A percentile compares a stretch with the other conserved stretches of the same genome.
Conservation (phyloP, 2,797 vertebrate species). For the Artibeus lituratus region DNA sequence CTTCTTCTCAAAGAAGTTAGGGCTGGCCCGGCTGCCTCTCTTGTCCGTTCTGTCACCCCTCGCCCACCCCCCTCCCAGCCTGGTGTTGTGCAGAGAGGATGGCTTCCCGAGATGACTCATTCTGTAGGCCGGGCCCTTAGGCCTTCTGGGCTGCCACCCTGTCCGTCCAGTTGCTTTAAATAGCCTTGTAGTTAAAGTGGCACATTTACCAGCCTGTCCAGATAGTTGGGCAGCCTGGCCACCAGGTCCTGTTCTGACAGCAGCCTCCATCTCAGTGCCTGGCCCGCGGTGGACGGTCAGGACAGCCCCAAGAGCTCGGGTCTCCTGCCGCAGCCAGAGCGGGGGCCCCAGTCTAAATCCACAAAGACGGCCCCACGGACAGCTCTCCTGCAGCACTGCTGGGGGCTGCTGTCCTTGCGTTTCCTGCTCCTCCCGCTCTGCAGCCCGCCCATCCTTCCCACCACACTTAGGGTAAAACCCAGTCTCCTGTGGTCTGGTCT, state of each 20-base stretch:
- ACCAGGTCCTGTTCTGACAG: neutral
- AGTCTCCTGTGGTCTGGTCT: rapidly evolving
- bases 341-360: neutral
- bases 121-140: neutral
- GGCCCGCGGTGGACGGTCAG: rapidly evolving
- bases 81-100: rapidly evolving
- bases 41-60: neutral
- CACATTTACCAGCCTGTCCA: neutral
- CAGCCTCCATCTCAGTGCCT: neutral
- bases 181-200: neutral
- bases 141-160: neutral
- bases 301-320: neutral
- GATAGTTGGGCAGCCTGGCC: neutral
- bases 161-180: neutral
- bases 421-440: rapidly evolving
- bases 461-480: neutral
- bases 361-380: rapidly evolving
- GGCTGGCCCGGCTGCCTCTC: neutral
- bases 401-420: rapidly evolving
- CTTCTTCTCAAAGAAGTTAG: neutral
- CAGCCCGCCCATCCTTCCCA: neutral
- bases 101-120: neutral
- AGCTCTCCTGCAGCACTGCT: neutral
- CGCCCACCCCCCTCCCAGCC: neutral
- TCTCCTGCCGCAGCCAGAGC: neutral